Base-by-base conservation (phyloP, 2,113 vertebrate genomes). In the Halichoerus grypus region DNA sequence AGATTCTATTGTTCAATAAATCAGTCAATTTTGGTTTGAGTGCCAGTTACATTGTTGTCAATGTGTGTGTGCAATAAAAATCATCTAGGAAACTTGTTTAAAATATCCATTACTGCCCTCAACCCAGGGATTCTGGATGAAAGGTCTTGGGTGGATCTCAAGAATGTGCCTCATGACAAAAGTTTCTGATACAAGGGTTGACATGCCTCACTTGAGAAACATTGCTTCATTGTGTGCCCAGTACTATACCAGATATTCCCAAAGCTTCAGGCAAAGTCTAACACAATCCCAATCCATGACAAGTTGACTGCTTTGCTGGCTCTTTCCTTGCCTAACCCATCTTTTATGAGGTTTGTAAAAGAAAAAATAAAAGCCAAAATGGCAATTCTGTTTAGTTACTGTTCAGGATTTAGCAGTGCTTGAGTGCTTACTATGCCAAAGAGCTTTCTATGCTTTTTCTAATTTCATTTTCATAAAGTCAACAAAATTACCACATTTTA, bases 341-440 rank as follows among this genome's bases (percentile, higher is more conserved):
- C n/a, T 97, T 97, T 82, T 57, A 39, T 4, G 28, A 80, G 84
- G 24, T 67, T 61, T 77, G 12, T 61, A 57, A 80, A 93, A 84
- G 39, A 42, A 91, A 84, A 95, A 80, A 53, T 39, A 71, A 90
- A 94, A 55, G 33, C 10, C 21, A 36, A 91, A n/a, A 67, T 36
- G 15, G 67, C 1, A 77, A 10, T 96, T 95, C 13, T 88, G 7
- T 88, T 71, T 63, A 86, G 55, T 71, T n/a, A 63, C 14, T 46
- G 11, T 46, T 77, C 24, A 71, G 22, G 91, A 81, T 46, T 91
- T 77, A 92, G 65, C 53, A 55, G 24, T 39, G 39, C 33, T 80
- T 42, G 19, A 69, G 24, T 26, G 53, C n/a, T 94, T 86, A 22
- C 39, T 90, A 8, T n/a, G 53, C 69, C 31, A 74, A 89, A 74